Evolutionary conservation across 2,797 vertebrate genomes (phyloP).

Genomic region (Hemibagrus guttatus): DNA sequence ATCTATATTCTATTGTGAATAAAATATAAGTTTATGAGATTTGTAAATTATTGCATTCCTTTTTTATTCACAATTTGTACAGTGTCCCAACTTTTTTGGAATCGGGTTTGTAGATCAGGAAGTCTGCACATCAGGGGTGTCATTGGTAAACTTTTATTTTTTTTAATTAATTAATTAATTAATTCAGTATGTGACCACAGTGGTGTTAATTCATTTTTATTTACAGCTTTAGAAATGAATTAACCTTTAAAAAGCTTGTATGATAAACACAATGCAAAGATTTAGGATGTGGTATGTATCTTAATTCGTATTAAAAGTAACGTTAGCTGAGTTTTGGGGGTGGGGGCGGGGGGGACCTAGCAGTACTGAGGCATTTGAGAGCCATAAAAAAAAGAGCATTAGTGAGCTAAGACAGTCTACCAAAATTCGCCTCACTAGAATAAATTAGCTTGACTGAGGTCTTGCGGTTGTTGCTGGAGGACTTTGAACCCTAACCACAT

Average conservation of each 20-base stretch:
- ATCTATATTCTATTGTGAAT: no score
- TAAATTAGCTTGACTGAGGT: conserved; percentile 16
- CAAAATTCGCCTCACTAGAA: background rate
- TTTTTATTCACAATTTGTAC: no score
- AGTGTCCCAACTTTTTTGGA: no score
- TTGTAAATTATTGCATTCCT: no score
- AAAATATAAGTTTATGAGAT: no score
- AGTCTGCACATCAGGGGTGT: background rate
- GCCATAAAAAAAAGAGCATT: background rate
- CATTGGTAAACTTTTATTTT: background rate
- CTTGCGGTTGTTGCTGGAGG: conserved; percentile 2
- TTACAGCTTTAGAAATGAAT: background rate
- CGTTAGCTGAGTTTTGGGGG: background rate
- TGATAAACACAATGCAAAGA: background rate
- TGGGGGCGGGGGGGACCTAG: no score
- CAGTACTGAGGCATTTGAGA: background rate
- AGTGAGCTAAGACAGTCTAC: background rate
- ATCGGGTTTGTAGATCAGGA: no score
- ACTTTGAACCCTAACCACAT: conserved; percentile 15
- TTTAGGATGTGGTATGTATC: background rate
- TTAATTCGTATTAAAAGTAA: background rate
- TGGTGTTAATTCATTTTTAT: background rate
- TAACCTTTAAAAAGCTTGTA: background rate
- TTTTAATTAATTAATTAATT: background rate
- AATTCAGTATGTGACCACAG: background rate